Base-by-base conservation (phyloP, 2,113 vertebrate genomes). In the Phalacrocorax brasilianus region DNA sequence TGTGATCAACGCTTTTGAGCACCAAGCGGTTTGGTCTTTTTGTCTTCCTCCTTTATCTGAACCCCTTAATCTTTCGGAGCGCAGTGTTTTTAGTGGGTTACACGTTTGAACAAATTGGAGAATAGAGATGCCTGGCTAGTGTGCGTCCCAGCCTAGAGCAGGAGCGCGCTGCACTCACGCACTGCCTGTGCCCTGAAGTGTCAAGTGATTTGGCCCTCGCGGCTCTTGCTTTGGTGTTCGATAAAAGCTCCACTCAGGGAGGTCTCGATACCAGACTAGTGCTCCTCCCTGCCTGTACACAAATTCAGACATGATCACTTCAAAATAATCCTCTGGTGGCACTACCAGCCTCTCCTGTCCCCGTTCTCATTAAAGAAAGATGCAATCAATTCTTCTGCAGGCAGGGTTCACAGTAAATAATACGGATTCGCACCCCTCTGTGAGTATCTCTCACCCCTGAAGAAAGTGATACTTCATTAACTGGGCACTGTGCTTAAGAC, bases 381-480 rank as follows among this genome's bases (percentile, higher is more conserved):
- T 88, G 81, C 94, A 94, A 70, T 88, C 89, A 83, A 45, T 89
- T 63, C 93, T 93, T 74, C 91, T 78, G 68, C 88, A 79, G 92
- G 65, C 88, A 28, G 32, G 59, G 53, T 85, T 88, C 44, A 12
- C 35, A 4, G 86, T 91, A 85, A 85, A 65, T 55, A 67, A 74
- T 42, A 84, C 40, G 19, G 44, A 49, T 89, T 77, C 81, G 68
- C 63, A 94, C 87, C 61, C 81, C 71, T 89, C 58, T 92, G 53
- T 71, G 76, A 89, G 77, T 72, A 68, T 84, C 91, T 71, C 95
- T 93, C 55, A 74, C 88, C 88, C 94, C 85, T 87, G 78, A 77
- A 92, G 79, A 92, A 89, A 94, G 85, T 61, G 76, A 88, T 91
- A 83, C 71, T 95, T 97, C 89, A 80, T 94, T 83, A 95, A 42